A percentile compares a stretch with the other conserved stretches of the same genome.
Conservation (phyloP, 2,113 vertebrate genomes). For the Martes martes region DNA sequence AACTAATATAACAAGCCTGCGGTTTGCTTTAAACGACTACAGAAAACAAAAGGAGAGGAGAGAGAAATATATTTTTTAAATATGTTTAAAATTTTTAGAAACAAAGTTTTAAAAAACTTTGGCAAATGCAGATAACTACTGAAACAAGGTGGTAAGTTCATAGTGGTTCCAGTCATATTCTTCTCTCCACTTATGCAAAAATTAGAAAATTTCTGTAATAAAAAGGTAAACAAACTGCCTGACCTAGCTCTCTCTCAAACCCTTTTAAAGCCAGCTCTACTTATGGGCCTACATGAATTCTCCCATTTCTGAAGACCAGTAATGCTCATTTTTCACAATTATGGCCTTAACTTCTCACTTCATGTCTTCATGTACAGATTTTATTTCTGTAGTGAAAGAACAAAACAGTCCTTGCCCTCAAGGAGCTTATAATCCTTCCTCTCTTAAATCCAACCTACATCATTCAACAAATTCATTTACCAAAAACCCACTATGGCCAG, state of each 20-base stretch:
- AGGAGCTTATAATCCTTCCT: background rate
- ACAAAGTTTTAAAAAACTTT: background rate
- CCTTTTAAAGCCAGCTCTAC: background rate
- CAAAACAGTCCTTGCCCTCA: background rate
- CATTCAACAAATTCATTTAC: slow-evolving; percentile 7
- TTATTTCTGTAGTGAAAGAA: background rate
- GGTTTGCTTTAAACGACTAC: slow-evolving; percentile 9
- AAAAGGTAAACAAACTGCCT: background rate
- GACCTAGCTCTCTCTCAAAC: background rate
- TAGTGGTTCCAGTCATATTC: background rate
- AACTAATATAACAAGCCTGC: background rate
- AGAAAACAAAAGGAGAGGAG: background rate
- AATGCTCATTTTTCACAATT: background rate
- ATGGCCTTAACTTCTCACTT: background rate
- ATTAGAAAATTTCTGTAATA: background rate
- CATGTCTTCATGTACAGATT: background rate
- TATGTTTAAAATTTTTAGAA: no score
- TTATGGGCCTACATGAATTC: background rate
- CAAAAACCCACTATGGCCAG: background rate
- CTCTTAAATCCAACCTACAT: background rate
- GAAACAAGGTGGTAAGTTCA: background rate
- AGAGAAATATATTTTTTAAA: background rate
- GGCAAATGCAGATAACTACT: background rate
- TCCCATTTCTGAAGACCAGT: background rate
- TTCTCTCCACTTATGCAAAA: background rate